Conservation (phyloP, 2,113 vertebrate genomes). For the Hyperopisus bebe region DNA sequence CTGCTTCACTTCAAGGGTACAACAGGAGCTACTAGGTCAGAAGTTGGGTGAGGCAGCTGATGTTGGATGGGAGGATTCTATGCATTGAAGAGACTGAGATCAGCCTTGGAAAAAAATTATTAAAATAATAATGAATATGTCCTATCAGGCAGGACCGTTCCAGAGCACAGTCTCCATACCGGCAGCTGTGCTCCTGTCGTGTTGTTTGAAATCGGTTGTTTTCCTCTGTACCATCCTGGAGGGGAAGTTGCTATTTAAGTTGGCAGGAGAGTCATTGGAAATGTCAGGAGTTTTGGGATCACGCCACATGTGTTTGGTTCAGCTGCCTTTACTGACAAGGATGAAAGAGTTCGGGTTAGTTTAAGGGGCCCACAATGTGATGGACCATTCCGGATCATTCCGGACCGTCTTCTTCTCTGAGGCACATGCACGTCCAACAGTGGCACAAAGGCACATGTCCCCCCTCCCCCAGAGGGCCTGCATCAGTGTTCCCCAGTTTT, state of each 20-base stretch:
- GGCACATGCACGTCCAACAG: neutral
- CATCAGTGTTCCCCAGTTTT: slow-evolving; percentile 47
- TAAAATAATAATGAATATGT: neutral
- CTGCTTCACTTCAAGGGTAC: neutral
- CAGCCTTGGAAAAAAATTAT: neutral
- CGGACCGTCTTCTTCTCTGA: neutral
- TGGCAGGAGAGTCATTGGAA: neutral
- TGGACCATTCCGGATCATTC: neutral
- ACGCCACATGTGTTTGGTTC: neutral
- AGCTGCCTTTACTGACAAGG: neutral
- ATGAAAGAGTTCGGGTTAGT: neutral
- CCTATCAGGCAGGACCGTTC: neutral
- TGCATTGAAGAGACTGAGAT: neutral
- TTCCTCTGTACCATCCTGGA: neutral
- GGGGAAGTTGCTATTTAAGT: slow-evolving; percentile 5
- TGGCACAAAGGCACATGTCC: neutral
- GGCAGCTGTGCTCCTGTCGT: neutral
- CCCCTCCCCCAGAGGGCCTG: slow-evolving; percentile 35
- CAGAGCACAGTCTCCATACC: neutral
- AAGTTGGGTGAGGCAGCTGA: neutral
- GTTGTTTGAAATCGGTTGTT: neutral
- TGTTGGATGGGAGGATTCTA: neutral
- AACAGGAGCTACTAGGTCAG: neutral
- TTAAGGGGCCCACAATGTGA: neutral
- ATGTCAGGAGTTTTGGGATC: slow-evolving; percentile 1